These are phyloP conservation scores for Hipposideros larvatus DNA, from an alignment of 2,797 vertebrate genomes.

Conservation along the genomic window DNA sequence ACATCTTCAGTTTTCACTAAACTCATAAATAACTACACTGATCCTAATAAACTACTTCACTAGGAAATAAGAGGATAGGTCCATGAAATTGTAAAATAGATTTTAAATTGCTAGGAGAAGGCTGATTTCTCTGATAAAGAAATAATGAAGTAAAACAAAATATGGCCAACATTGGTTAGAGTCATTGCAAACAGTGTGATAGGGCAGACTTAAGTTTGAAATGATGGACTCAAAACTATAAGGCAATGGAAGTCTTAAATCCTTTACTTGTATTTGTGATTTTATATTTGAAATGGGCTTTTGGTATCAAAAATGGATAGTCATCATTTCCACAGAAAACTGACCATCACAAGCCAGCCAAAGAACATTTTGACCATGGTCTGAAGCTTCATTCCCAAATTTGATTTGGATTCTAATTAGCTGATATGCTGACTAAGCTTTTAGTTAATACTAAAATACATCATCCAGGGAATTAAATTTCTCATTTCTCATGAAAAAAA, in stretches of 20 bases:
- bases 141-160: constrained; percentile 82
- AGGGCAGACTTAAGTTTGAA: constrained; percentile 72
- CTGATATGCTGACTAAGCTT: not conserved
- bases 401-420: constrained; percentile 47
- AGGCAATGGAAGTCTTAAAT: constrained; percentile 71
- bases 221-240: constrained; percentile 78
- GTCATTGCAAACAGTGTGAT: constrained; percentile 40
- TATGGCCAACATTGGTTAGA: constrained; percentile 77
- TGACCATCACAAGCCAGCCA: constrained; percentile 38
- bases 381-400: constrained; percentile 22
- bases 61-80: constrained; percentile 29
- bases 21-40: constrained; percentile 81
- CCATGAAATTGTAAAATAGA: constrained; percentile 82
- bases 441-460: constrained; percentile 14
- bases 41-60: constrained; percentile 75
- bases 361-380: constrained; percentile 15
- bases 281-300: constrained; percentile 75
- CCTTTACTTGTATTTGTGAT: constrained; percentile 71
- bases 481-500: constrained; percentile 23
- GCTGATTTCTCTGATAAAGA: constrained; percentile 82
- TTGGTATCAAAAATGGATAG: constrained; percentile 57
- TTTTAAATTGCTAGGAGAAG: constrained; percentile 79
- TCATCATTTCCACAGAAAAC: constrained; percentile 44
- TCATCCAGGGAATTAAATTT: constrained; percentile 18
- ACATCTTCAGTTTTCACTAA: constrained; percentile 75